Evolutionary conservation across 2,797 vertebrate species (phyloP).

Genomic region (Margarornis squamiger): DNA sequence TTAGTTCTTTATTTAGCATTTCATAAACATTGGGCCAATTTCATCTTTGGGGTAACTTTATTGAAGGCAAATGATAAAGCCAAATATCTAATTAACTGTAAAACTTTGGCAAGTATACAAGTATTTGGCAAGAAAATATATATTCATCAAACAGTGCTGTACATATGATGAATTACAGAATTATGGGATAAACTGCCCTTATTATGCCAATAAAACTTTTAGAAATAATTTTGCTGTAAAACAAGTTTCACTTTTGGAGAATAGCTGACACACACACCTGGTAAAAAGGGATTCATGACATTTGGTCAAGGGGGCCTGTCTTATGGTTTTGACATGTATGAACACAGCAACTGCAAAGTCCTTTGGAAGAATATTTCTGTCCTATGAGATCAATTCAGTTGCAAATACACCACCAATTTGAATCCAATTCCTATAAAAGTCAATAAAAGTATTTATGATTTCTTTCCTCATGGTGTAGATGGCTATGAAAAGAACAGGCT

Average conservation of each 20-base stretch:
- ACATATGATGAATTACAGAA: conserved; percentile 53
- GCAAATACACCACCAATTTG: background rate
- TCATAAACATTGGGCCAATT: conserved; percentile 58
- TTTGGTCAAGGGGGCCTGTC: background rate
- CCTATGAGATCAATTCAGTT: background rate
- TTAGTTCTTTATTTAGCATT: conserved; percentile 61
- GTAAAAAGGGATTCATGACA: conserved; percentile 3
- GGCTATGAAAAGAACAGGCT: background rate
- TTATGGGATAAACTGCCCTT: conserved; percentile 45
- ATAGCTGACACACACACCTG: background rate
- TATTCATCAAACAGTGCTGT: conserved; percentile 44
- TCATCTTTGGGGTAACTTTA: conserved; percentile 61
- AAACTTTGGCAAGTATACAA: conserved; percentile 61
- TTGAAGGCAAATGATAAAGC: conserved; percentile 55
- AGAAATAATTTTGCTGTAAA: conserved; percentile 53
- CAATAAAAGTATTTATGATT: background rate
- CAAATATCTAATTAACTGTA: conserved; percentile 69
- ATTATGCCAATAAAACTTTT: conserved; percentile 65
- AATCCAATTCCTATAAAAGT: background rate
- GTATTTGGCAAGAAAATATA: conserved; percentile 62
- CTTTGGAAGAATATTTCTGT: background rate
- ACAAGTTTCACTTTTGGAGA: background rate
- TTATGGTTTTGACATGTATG: background rate
- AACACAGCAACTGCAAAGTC: background rate
- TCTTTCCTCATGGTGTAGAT: background rate